These are phyloP conservation scores for Perccottus glenii DNA, from an alignment of 2,113 vertebrate species.

Conservation along the genomic window DNA sequence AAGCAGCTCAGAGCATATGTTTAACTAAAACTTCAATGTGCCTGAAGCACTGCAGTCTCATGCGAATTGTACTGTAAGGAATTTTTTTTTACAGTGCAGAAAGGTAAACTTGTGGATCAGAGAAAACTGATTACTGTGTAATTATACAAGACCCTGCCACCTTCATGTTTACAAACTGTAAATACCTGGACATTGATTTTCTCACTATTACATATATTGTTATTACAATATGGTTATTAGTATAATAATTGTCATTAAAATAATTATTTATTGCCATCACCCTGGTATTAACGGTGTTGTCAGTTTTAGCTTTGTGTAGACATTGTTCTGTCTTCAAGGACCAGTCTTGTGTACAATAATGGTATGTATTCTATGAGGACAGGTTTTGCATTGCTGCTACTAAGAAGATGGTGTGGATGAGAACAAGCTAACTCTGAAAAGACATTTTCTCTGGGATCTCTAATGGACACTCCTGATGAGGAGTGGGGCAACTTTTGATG, in stretches of 20 bases:
- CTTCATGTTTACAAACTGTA: conserved; percentile 76
- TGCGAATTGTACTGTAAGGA: conserved; percentile 49
- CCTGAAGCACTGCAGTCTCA: conserved; percentile 59
- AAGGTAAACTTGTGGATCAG: conserved; percentile 69
- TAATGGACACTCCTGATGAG: conserved; percentile 39
- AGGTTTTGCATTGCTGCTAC: conserved; percentile 74
- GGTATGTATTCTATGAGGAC: conserved; percentile 49
- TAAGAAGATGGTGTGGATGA: conserved; percentile 51
- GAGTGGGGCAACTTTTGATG: conserved; percentile 38
- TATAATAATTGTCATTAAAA: conserved; percentile 72
- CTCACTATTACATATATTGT: conserved; percentile 78
- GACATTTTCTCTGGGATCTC: conserved; percentile 60
- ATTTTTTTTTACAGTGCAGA: conserved; percentile 57
- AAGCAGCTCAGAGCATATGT: conserved; percentile 45
- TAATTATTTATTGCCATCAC: conserved; percentile 62
- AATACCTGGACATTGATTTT: conserved; percentile 76
- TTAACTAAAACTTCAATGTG: conserved; percentile 65
- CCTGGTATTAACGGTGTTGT: conserved; percentile 67
- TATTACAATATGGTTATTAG: conserved; percentile 74
- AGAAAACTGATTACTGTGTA: conserved; percentile 81
- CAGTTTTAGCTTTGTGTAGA: conserved; percentile 63
- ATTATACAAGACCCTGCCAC: conserved; percentile 72
- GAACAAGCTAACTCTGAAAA: conserved; percentile 61
- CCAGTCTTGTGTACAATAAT: conserved; percentile 63
- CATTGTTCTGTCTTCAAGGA: conserved; percentile 67